Base-by-base conservation (phyloP, 2,888 invertebrate genomes). In the Catocala nupta region DNA sequence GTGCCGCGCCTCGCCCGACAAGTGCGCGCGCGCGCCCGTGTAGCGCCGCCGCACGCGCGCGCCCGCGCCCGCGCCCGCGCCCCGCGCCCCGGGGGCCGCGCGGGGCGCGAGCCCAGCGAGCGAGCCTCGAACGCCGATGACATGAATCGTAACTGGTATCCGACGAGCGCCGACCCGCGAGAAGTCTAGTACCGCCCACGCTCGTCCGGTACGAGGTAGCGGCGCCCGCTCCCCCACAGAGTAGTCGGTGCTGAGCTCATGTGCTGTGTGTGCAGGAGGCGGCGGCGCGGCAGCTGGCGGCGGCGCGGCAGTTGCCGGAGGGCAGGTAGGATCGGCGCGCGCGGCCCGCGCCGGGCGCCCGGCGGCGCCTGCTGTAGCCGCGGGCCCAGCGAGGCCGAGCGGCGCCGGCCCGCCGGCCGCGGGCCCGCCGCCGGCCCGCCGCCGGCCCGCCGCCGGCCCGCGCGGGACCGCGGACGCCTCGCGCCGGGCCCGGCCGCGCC, bases 251-350 rank as follows among this genome's bases (percentile, higher is more conserved):
- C 25, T 25, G 3, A 25, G 52, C 63, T 69, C 70, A 69, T 71
- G 62, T 68, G 69, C 53, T 67, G 25, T 75, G 43, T 78, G 73
- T 63, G 78, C 68, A 71, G 71, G 71, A 76, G 71, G 80, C 72
- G 77, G 84, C 83, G 75, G 88, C 88, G 80, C 87, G 89, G 66
- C 63, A 69, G 69, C 62, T 71, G 69, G 80, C 71, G 76, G 85
- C 83, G 77, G 88, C 88, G 80, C 87, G 89, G 68, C 88, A 87
- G 81, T 83, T 90, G 86, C 89, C 91, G 45, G 92, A 92, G 86
- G 90, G 92, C 85, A 91, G 92, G 92, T 92, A 91, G 92, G 85
- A 81, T 79, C 80, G 85, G 82, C 76, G 76, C 73, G 72, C 76
- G 68, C 70, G 67, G 80, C 73, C 78, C 77, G 80, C 72, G 77